Base-by-base conservation (phyloP, 30 jellyfish, hydroid and myxozoan genomes). In the Chironex yamaguchii region DNA sequence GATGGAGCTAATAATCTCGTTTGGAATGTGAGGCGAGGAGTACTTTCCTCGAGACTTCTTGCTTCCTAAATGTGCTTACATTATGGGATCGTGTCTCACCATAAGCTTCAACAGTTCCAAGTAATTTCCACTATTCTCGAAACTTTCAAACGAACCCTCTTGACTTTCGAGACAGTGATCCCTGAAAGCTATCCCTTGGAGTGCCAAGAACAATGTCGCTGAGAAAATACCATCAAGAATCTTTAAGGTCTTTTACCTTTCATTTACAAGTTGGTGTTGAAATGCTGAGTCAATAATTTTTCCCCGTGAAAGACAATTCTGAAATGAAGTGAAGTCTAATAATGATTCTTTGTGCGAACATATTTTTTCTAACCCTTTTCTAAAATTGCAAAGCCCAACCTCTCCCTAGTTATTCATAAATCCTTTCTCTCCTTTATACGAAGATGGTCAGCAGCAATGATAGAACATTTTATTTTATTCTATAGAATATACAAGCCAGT, bases 81-180 rank as follows among this genome's bases (percentile, higher is more conserved):
- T 36, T 20, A 80, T 25, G 2, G 91, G 91, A 65, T 80, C 58
- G 29, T 80, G 50, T 64, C 48, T 80, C 50, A 73, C 82, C 71
- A 80, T 73, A 48, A 80, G 50, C 84, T 80, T 48, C 50, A 80
- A 52, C 82, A 80, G 28, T 62, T 80, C 91, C 91, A 80, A 68
- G 84, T 80, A 62, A 32, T 80, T 80, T 22, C 91, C 91, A 63
- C 91, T 80, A 80, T 80, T 80, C 28, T 80, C 53, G 65, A 80
- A 80, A 42, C 62, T 25, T 13, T n/a, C 78, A 42, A 42, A 42
- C 90, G 62, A 34, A 27, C 33, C 71, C 71, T 32, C 84, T 65
- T 80, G 91, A 52, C 91, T 80, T 33, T 30, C 91, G 48, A 52
- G 65, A 23, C 84, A 73, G 50, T 80, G 91, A 80, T 82, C 84